Evolutionary conservation across 2,888 invertebrate genomes (phyloP), one percentile per base, ranked within the genome.

Genomic region (Peribatodes rhomboidaria): DNA sequence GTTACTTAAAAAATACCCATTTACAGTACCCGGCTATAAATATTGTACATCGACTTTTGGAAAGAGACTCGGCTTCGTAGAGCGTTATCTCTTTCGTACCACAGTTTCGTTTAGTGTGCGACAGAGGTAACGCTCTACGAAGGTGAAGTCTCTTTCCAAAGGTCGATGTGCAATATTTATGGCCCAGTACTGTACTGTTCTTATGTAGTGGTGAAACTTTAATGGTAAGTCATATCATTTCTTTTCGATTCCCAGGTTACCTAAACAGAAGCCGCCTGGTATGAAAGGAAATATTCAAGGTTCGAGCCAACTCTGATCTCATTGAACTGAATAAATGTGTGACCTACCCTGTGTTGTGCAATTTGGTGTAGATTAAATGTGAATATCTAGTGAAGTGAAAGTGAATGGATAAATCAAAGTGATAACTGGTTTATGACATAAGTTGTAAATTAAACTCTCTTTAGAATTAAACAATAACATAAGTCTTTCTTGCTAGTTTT

Each of bases 231-330:
- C 10, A 42, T 10, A 11, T 18, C n/a, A 6, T 2, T 10, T 44
- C n/a, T 41, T 60, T 54, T 56, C 75, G 65, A 9, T 61, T 83
- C 84, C 27, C 85, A 92, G 92, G 67, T 81, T 93, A 60, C 92
- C 92, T 16, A 92, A 91, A 72, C 90, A 87, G 70, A 92, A 92
- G 66, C 89, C 90, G 20, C 85, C 90, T 0, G 85, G 89, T 1
- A 83, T 92, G 79, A 92, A 91, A 67, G 78, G 79, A 2, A 85
- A 81, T 1, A 90, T 91, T 68, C 92, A 92, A 85, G 90, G 91
- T 69, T 82, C 90, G 68, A 93, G 92, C 82, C 90, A 93, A 74
- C 83, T 91, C 20, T 90, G 85, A 75, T 61, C 62, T 35, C 55
- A 46, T 27, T 27, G 27, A 4, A 27, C 63, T 56, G 13, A 41